Conservation (phyloP, 2,888 invertebrate genomes). For the Synanthedon tipuliformis region DNA sequence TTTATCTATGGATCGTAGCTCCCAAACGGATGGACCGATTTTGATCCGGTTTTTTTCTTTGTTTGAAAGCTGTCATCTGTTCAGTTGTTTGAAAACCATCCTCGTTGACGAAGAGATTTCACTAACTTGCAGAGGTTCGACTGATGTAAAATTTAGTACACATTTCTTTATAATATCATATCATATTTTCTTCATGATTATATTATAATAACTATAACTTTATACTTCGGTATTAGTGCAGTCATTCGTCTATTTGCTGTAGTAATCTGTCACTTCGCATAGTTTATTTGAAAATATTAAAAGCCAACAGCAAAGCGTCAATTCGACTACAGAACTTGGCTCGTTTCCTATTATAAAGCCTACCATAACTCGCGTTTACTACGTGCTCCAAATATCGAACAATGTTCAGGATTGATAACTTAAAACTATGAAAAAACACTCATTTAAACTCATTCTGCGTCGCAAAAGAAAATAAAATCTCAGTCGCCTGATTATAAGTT, state of each 20-base stretch:
- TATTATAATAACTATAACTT: too few species aligned
- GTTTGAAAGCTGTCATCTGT: too few species aligned
- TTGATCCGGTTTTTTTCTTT: too few species aligned
- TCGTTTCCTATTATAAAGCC: conserved; percentile 50
- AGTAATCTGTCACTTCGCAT: background rate
- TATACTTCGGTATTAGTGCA: too few species aligned
- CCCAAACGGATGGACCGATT: too few species aligned
- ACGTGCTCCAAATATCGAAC: background rate
- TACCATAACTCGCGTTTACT: conserved; percentile 37
- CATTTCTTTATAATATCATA: too few species aligned
- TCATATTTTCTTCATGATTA: too few species aligned
- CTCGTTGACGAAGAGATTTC: too few species aligned
- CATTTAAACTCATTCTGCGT: background rate
- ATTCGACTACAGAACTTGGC: conserved; percentile 13
- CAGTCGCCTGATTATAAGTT: conserved; percentile 1
- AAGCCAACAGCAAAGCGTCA: background rate
- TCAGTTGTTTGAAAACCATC: too few species aligned
- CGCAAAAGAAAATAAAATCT: background rate
- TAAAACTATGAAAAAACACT: background rate
- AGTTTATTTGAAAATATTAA: background rate
- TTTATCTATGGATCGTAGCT: too few species aligned
- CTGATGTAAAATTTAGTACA: too few species aligned
- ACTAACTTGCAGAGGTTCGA: too few species aligned
- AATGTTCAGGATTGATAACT: background rate
- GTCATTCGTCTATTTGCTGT: background rate